These are phyloP conservation scores for Dallia pectoralis DNA, from an alignment of 2,797 vertebrate genomes.

Conservation along the genomic window DNA sequence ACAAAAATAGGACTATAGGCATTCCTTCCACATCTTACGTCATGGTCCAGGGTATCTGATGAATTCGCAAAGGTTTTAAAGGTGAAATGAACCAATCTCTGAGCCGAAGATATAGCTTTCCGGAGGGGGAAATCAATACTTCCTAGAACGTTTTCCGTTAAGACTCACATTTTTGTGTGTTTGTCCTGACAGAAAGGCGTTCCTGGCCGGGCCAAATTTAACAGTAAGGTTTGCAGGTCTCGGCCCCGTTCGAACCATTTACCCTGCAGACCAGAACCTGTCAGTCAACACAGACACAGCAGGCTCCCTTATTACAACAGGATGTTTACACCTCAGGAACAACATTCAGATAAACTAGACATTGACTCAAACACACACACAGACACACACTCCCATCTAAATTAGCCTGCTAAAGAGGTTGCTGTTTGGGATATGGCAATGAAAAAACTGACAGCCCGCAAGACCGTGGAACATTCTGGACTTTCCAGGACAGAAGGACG, in stretches of 20 bases:
- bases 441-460: too few relatives aligned
- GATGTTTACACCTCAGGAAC: background rate
- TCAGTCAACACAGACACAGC: background rate
- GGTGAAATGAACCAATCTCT: slow-evolving; percentile 10
- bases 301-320: background rate
- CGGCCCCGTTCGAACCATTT: background rate
- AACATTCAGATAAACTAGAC: background rate
- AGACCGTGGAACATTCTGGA: too few relatives aligned
- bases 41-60: too few relatives aligned
- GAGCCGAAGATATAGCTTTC: background rate
- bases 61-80: slow-evolving; percentile 5
- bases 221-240: background rate
- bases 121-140: background rate
- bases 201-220: background rate
- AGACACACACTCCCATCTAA: slow-evolving; percentile 1
- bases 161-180: background rate
- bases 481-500: too few relatives aligned
- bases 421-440: background rate
- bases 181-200: background rate
- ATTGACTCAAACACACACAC: slow-evolving; percentile 3
- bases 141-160: background rate
- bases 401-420: background rate
- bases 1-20: background rate
- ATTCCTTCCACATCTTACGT: slow-evolving; percentile 5
- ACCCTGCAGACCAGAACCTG: slow-evolving; percentile 8